Conservation (phyloP, 2,113 vertebrate genomes). For the Sapajus apella region DNA sequence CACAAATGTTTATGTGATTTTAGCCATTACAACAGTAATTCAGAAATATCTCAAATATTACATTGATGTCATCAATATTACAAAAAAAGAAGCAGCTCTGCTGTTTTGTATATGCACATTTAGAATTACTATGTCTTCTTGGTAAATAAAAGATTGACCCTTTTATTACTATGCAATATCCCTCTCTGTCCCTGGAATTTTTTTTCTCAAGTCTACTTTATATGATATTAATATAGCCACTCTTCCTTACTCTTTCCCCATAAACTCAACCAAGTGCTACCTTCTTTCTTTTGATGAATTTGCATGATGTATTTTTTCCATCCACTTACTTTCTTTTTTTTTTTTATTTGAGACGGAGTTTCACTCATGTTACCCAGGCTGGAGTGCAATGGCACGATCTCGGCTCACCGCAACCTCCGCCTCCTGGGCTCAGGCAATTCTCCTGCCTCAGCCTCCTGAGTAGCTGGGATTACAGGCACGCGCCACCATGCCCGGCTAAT, state of each 20-base stretch:
- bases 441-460: no score
- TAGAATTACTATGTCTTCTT: neutral
- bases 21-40: constrained; percentile 71
- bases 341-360: no score
- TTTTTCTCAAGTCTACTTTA: neutral
- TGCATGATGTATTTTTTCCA: neutral
- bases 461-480: no score
- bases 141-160: no score
- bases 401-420: no score
- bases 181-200: neutral
- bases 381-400: no score
- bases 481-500: no score
- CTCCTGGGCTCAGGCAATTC: no score
- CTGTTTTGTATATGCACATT: neutral
- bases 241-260: neutral
- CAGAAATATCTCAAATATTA: constrained; percentile 67
- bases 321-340: neutral
- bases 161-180: neutral
- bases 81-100: neutral
- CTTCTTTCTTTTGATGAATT: neutral
- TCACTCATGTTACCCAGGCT: no score
- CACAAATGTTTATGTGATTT: constrained; percentile 78
- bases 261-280: neutral
- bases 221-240: neutral
- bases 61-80: constrained; percentile 54